Base-by-base conservation (phyloP, 2,888 invertebrate genomes). In the Oligia latruncula region DNA sequence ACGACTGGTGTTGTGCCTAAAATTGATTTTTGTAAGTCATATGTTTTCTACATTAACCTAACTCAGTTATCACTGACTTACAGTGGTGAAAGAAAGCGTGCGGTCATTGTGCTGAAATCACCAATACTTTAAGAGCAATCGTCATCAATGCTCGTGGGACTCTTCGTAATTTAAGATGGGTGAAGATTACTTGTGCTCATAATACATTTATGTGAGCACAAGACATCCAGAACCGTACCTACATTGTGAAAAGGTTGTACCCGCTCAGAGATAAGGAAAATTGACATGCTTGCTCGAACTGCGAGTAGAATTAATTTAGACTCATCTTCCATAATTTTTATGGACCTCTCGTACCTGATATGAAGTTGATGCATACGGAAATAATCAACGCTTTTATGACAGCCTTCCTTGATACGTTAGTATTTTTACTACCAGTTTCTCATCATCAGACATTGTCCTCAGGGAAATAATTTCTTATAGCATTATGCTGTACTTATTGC, bases 401-500 rank as follows among this genome's bases (percentile, higher is more conserved):
- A 67, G 13, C 9, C 13, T 73, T 77, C 8, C 46, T 82, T 72
- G 20, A 29, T 29, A 29, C 29, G 29, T 29, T 29, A 29, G 29
- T 29, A 29, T 29, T 29, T 29, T 29, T 29, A 29, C 29, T 62
- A n/a, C 15, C 49, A 75, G 23, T 78, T 77, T 17, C 46, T 64
- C 70, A 23, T 35, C 17, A 71, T 70, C 64, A 65, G 74, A 43
- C 43, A 35, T 13, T 13, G 43, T 43, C 74, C 71, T 67, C 13
- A 29, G 87, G 84, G 87, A 84, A 84, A 84, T 84, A 83, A 64
- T 60, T 64, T 76, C 77, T 84, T 83, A 83, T 75, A 73, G 72
- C 52, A 75, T 83, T 52, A 64, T 66, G 52, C 40, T 86, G 40
- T 71, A 23, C 17, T 52, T 77, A 74, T 73, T 29, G 29, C 29